phyloP scores from a whole-genome alignment of 2,797 vertebrate species.

The Trematocara caparti region DNA sequence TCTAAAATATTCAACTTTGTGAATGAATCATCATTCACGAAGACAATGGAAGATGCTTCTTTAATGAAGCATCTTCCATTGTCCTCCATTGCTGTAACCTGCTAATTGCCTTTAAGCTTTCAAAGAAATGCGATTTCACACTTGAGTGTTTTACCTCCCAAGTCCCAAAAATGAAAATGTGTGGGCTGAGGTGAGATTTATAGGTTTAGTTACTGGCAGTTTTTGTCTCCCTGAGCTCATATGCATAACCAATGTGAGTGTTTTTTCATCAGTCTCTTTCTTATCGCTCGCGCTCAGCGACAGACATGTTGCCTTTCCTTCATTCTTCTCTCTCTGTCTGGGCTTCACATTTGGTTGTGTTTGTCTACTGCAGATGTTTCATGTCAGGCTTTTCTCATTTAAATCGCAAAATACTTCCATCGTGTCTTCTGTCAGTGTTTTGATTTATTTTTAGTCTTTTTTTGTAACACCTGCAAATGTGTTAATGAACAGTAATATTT shows the following conservation, averaged over 20 bases:
- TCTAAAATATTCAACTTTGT: not conserved
- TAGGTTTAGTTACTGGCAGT: not conserved
- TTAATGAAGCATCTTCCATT: not conserved
- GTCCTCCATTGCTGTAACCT: not conserved
- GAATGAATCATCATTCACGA: not conserved
- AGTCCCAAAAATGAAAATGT: slow-evolving; percentile 4
- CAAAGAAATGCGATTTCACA: slow-evolving; percentile 17
- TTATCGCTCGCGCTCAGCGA: not conserved
- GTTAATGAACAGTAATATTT: not conserved
- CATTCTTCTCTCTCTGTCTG: not conserved
- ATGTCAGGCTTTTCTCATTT: not conserved
- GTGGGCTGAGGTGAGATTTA: not conserved
- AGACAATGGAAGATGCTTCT: not conserved
- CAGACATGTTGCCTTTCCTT: not conserved
- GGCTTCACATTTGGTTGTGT: not conserved
- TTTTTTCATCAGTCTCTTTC: not conserved
- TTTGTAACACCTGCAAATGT: not conserved
- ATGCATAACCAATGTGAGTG: not conserved
- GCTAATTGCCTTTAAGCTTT: slow-evolving; percentile 8
- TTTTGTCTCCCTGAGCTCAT: slow-evolving; percentile 11
- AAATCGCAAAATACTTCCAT: not conserved
- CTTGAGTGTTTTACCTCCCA: not conserved
- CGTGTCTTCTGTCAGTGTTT: not conserved
- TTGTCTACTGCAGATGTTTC: not conserved
- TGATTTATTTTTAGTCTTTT: not conserved